phyloP scores from a whole-genome alignment of 2,888 invertebrate species.

The Drosophila ustulata region DNA sequence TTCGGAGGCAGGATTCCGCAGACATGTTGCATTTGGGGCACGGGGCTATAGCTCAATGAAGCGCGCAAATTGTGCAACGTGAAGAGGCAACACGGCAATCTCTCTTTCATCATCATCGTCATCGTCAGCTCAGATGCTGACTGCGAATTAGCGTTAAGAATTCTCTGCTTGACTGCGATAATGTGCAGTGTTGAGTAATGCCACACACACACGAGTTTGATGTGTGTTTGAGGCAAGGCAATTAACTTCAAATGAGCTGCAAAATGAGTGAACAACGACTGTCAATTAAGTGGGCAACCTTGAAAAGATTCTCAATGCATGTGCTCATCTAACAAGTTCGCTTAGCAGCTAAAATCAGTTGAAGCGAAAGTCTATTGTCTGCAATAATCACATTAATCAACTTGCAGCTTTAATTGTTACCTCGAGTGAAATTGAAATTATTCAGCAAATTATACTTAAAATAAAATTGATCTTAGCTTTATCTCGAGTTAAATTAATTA shows the following conservation, averaged over 20 bases:
- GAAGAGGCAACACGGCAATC: not conserved
- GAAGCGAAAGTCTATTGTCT: slow-evolving; percentile 5
- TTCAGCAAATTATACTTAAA: too few relatives aligned
- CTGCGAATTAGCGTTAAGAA: slow-evolving; percentile 23
- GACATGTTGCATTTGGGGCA: slow-evolving; percentile 20
- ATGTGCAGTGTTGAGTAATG: slow-evolving; percentile 11
- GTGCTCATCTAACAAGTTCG: slow-evolving; percentile 5
- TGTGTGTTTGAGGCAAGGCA: slow-evolving; percentile 29
- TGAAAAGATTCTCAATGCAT: slow-evolving; percentile 21
- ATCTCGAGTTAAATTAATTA: too few relatives aligned
- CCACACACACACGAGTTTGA: not conserved
- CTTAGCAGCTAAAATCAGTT: not conserved
- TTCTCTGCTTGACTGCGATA: slow-evolving; percentile 9
- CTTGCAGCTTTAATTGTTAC: too few relatives aligned
- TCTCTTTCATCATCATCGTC: slow-evolving; percentile 48
- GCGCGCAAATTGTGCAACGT: slow-evolving; percentile 50
- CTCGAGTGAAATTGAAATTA: too few relatives aligned
- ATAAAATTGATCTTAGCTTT: too few relatives aligned
- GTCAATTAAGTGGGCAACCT: slow-evolving; percentile 24
- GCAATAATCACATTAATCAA: not conserved
- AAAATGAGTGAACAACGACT: slow-evolving; percentile 42
- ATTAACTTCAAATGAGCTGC: slow-evolving; percentile 49
- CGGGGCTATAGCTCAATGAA: slow-evolving; percentile 46
- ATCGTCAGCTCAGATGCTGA: slow-evolving; percentile 5
- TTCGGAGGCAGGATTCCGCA: slow-evolving; percentile 12